A percentile compares a stretch with the other conserved stretches of the same genome.
Conservation (phyloP, 2,888 invertebrate species). For the Athalia circularis region DNA sequence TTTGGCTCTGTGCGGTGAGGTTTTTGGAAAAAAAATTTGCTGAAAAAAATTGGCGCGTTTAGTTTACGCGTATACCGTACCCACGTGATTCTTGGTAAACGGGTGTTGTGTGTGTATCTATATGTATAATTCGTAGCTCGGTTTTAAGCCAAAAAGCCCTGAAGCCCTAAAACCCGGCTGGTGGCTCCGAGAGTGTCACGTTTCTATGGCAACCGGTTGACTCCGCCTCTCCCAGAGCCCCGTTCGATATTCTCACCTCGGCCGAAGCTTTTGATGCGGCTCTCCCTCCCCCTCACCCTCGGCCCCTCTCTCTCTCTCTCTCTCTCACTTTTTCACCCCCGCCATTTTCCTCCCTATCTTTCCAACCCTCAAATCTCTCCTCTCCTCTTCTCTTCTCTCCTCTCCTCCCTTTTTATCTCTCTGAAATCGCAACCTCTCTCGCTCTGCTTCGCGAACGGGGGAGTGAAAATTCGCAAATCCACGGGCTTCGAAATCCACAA, state of each 20-base stretch:
- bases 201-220: conserved; percentile 71
- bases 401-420: conserved; percentile 33
- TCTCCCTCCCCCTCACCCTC: conserved; percentile 54
- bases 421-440: conserved; percentile 25
- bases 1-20: no score
- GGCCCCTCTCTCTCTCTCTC: conserved; percentile 47
- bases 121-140: not conserved
- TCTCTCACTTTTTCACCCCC: conserved; percentile 50
- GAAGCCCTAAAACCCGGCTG: conserved; percentile 62
- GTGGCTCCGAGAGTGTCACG: conserved; percentile 68
- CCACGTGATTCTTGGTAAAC: not conserved
- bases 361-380: not conserved
- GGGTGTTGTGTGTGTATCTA: not conserved
- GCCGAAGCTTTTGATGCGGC: conserved; percentile 48
- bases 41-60: no score
- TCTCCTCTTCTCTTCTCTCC: conserved; percentile 29
- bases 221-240: conserved; percentile 69
- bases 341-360: conserved; percentile 29
- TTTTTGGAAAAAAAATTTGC: no score
- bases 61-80: no score
- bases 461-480: conserved; percentile 21
- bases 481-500: conserved; percentile 10
- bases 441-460: not conserved
- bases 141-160: conserved; percentile 63
- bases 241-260: conserved; percentile 71